Evolutionary conservation across 2,113 vertebrate genomes (phyloP).

Genomic region (Pachycephala philippinensis): DNA sequence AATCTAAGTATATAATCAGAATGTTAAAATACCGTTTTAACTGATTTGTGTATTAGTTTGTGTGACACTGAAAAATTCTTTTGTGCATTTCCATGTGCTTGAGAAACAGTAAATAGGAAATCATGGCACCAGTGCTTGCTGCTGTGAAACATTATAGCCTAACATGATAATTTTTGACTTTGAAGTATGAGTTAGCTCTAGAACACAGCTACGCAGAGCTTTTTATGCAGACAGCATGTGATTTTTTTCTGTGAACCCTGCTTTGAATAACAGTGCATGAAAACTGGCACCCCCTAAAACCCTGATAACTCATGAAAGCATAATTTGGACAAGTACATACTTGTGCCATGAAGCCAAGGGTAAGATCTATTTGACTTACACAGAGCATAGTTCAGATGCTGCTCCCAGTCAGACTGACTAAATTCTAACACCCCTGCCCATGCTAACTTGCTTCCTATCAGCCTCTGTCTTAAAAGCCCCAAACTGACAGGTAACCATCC

Average conservation of each 20-base stretch:
- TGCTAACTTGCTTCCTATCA: not conserved
- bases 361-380: not conserved
- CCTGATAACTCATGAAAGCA: not conserved
- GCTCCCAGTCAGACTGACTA: not conserved
- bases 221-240: not conserved
- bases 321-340: not conserved
- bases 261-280: not conserved
- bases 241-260: not conserved
- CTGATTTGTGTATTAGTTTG: not conserved
- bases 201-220: not conserved
- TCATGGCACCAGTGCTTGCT: not conserved
- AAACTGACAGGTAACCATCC: not conserved
- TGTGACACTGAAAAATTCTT: not conserved
- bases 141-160: not conserved
- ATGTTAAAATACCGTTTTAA: conserved; percentile 7
- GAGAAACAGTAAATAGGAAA: not conserved
- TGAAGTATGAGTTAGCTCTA: not conserved
- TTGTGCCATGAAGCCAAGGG: not conserved
- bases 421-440: not conserved
- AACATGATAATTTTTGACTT: not conserved
- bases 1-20: conserved; percentile 22
- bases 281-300: not conserved
- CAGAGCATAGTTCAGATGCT: not conserved
- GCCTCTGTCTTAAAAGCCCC: not conserved
- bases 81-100: not conserved